Percentiles rank a stretch among this genome's conserved stretches.
These are phyloP conservation scores for Andrena praecox DNA, from an alignment of 2,888 invertebrate genomes.

Conservation along the genomic window DNA sequence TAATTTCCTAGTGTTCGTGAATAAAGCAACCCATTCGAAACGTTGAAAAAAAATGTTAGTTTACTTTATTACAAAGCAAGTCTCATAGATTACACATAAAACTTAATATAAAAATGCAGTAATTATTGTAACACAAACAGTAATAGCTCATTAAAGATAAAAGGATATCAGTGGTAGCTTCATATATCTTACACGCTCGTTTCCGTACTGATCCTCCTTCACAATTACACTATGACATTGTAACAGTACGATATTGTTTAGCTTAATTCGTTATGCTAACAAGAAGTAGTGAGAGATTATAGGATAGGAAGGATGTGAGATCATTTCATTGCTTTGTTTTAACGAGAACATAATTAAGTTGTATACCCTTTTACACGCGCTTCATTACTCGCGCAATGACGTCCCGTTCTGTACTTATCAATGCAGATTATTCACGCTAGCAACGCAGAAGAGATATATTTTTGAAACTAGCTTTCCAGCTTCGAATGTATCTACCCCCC, in stretches of 20 bases:
- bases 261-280: conserved; percentile 56
- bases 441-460: conserved; percentile 60
- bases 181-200: conserved; percentile 37
- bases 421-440: conserved; percentile 59
- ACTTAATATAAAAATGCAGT: conserved; percentile 40
- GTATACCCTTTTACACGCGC: conserved; percentile 5
- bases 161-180: conserved; percentile 25
- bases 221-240: conserved; percentile 49
- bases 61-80: conserved; percentile 45
- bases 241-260: conserved; percentile 54
- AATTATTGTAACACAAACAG: conserved; percentile 30
- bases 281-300: conserved; percentile 65
- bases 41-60: conserved; percentile 19
- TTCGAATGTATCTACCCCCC: conserved; percentile 23
- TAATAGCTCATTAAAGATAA: conserved; percentile 34
- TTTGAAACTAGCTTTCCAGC: conserved; percentile 3
- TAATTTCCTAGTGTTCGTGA: conserved; percentile 43
- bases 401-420: conserved; percentile 24
- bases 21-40: conserved; percentile 15
- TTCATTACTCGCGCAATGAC: conserved; percentile 31
- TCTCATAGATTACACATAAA: conserved; percentile 18
- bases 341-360: conserved; percentile 59
- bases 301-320: conserved; percentile 74
- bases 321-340: conserved; percentile 75
- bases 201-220: conserved; percentile 54